A percentile compares a stretch with the other conserved stretches of the same genome.
Evolutionary conservation across 2,113 vertebrate species (phyloP).

Genomic region (Diphyllodes magnificus): DNA sequence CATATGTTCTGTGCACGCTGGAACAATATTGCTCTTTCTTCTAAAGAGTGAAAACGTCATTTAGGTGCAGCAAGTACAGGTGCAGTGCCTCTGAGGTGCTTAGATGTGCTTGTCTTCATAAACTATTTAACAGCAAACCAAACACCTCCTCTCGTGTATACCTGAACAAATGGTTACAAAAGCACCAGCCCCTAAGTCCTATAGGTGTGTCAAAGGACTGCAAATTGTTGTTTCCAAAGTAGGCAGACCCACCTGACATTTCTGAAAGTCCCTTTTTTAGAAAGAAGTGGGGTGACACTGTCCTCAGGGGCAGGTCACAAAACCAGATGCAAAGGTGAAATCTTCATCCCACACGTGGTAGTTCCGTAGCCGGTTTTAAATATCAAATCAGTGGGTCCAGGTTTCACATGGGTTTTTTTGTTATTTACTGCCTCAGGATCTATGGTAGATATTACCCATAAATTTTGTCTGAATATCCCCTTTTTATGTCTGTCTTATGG

Average conservation of each 20-base stretch:
- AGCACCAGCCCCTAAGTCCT: background rate
- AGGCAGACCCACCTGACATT: background rate
- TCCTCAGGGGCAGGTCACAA: background rate
- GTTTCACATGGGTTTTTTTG: background rate
- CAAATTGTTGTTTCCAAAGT: background rate
- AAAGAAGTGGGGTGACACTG: background rate
- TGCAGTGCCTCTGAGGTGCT: constrained; percentile 61
- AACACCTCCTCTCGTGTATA: background rate
- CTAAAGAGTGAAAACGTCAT: constrained; percentile 70
- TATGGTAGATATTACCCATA: background rate
- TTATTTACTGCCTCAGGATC: background rate
- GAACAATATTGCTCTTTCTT: constrained; percentile 75
- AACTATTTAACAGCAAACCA: constrained; percentile 15
- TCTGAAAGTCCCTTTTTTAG: background rate
- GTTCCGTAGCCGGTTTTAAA: background rate
- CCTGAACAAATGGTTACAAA: background rate
- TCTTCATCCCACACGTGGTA: background rate
- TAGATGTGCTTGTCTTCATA: constrained; percentile 55
- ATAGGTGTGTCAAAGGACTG: background rate
- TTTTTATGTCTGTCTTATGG: background rate
- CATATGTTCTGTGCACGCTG: constrained; percentile 77
- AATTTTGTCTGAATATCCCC: background rate
- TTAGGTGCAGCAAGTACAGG: constrained; percentile 67
- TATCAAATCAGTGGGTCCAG: background rate
- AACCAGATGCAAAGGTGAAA: background rate